These are phyloP conservation scores for Oceanites oceanicus DNA, from an alignment of 2,113 vertebrate species.

Conservation along the genomic window DNA sequence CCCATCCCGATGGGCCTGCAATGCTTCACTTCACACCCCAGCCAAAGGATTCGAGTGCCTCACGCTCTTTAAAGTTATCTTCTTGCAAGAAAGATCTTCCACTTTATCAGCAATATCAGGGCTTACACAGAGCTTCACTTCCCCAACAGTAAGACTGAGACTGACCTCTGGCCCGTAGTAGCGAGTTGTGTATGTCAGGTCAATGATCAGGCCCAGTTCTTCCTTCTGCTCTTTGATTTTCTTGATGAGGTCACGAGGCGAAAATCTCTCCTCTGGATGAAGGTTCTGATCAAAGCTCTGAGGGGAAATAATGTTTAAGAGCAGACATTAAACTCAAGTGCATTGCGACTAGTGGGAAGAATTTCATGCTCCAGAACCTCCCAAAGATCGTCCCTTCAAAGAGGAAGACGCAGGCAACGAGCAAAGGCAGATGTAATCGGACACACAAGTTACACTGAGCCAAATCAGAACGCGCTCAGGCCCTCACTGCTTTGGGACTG, in stretches of 20 bases:
- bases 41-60: accelerated
- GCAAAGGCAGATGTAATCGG: accelerated
- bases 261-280: slow-evolving; percentile 72
- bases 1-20: accelerated
- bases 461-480: accelerated
- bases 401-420: accelerated
- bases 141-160: accelerated
- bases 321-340: accelerated
- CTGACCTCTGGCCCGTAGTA: slow-evolving; percentile 84
- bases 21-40: not conserved
- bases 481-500: not conserved
- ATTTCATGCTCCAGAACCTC: not conserved
- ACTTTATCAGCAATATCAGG: not conserved
- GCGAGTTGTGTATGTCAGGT: slow-evolving; percentile 85
- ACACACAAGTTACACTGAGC: accelerated
- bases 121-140: not conserved
- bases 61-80: accelerated
- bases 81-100: not conserved
- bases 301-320: accelerated
- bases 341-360: accelerated
- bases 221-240: slow-evolving; percentile 74
- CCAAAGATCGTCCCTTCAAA: too few species aligned
- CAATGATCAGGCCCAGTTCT: slow-evolving; percentile 87
- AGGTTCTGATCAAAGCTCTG: slow-evolving; percentile 78
- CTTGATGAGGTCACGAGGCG: slow-evolving; percentile 80